Base-by-base conservation (phyloP, 2,888 invertebrate species). In the Phalangium opilio region DNA sequence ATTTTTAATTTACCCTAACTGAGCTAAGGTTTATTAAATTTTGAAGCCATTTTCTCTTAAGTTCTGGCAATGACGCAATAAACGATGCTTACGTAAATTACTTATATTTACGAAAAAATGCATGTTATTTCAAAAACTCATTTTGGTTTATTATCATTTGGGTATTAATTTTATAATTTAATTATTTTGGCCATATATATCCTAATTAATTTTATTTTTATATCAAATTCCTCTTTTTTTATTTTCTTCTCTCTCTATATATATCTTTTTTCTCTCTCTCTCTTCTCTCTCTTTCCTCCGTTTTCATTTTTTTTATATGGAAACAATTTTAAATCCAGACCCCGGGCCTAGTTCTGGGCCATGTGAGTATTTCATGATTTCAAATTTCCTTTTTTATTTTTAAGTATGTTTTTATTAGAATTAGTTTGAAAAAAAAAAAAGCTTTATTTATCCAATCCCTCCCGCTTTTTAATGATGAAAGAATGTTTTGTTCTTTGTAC, bases 341-440 rank as follows among this genome's bases (percentile, higher is more conserved):
- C 80, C 79, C 70, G 80, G 79, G 76, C 78, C 78, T 78, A 79
- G 78, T 76, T 79, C 78, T 77, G 81, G 80, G 71, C 81, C 82
- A 73, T 83, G 83, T 83, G 79, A 83, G 83, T 83, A 83, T 77
- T 62, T 48, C 39, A 35, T 27, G 19, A 18, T 45, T 45, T 49
- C 52, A 44, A 50, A 54, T 54, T 55, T 51, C 52, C 52, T 49
- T 56, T 46, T 51, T 49, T 47, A 48, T 44, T 51, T 49, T 44
- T 45, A 36, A 48, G 39, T 47, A 43, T 52, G 46, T 54, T 44
- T 52, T 54, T 46, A 50, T 44, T 46, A 8, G 27, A 27, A 27
- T 27, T 27, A 27, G 27, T 27, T 27, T 27, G 8, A 27, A 27
- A 8, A 8, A 7, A 8, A 4, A 27, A 27, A 8, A 8, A 7